Percentiles rank a stretch among this genome's conserved stretches.
These are phyloP conservation scores for Echeneis naucrates DNA, from an alignment of 2,797 vertebrate species.

Conservation along the genomic window DNA sequence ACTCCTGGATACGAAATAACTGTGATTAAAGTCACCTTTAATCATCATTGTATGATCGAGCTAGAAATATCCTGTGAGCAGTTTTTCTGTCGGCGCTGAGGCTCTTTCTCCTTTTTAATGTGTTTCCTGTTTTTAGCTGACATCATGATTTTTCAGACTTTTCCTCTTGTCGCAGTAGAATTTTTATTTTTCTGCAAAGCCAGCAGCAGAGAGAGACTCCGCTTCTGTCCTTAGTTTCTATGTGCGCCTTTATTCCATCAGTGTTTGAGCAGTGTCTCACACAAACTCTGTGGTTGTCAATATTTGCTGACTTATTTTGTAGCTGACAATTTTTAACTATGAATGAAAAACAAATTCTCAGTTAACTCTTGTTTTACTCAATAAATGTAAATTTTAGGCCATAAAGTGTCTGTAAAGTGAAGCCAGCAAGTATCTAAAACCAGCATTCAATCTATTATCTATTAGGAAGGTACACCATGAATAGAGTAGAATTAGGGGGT, in stretches of 20 bases:
- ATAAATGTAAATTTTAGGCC: no score
- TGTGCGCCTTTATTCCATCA: background rate
- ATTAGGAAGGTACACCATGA: no score
- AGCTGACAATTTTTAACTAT: background rate
- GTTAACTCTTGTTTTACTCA: no score
- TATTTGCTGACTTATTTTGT: background rate
- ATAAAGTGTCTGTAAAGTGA: no score
- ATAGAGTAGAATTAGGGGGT: no score
- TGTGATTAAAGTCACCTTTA: no score
- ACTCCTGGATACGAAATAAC: no score
- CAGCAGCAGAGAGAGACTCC: background rate
- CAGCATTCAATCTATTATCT: no score
- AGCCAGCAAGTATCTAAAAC: no score
- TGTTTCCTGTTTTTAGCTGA: constrained; percentile 49
- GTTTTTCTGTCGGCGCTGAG: background rate
- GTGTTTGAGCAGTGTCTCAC: background rate
- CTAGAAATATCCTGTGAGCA: constrained; percentile 6
- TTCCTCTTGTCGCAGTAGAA: background rate
- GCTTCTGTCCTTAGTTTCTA: background rate
- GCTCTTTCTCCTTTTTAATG: constrained; percentile 34
- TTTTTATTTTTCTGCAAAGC: background rate
- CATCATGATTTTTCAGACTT: constrained; percentile 15
- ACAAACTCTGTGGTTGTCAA: background rate
- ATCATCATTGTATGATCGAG: background rate
- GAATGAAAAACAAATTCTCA: background rate